phyloP scores from a whole-genome alignment of 1,140 invertebrate species.

The Leptinotarsa undecemlineata region DNA sequence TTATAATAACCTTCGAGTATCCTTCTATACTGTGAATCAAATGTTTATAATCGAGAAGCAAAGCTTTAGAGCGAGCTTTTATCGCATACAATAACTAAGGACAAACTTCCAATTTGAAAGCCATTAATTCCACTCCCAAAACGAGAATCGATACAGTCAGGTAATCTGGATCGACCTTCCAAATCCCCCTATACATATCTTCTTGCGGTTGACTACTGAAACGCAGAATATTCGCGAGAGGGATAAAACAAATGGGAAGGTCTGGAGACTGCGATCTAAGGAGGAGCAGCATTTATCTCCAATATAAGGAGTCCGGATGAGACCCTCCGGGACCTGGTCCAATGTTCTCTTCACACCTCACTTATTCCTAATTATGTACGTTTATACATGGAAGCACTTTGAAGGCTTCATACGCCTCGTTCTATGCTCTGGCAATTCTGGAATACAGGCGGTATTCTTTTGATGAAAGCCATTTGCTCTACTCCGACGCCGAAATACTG shows the following conservation, averaged over 20 bases:
- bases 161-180: slow-evolving; percentile 9
- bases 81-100: neutral
- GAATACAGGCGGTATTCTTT: slow-evolving; percentile 15
- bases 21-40: too few species aligned
- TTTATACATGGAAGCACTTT: slow-evolving; percentile 35
- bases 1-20: too few species aligned
- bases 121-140: slow-evolving; percentile 1
- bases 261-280: slow-evolving; percentile 42
- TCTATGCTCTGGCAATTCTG: slow-evolving; percentile 3
- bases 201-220: slow-evolving; percentile 16
- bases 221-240: neutral
- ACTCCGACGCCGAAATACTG: neutral
- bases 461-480: neutral
- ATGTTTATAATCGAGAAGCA: too few species aligned
- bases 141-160: slow-evolving; percentile 17
- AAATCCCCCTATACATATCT: slow-evolving; percentile 1
- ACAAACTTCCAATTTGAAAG: slow-evolving; percentile 11
- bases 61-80: too few species aligned
- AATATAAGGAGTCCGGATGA: slow-evolving; percentile 36
- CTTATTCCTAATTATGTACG: slow-evolving; percentile 52
- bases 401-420: slow-evolving; percentile 10
- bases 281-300: slow-evolving; percentile 45
- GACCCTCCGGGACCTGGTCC: slow-evolving; percentile 43
- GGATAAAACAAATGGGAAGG: slow-evolving; percentile 10
- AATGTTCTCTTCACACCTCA: slow-evolving; percentile 51